Conservation (phyloP, 2,113 vertebrate genomes). For the Monarcha castaneiventris region DNA sequence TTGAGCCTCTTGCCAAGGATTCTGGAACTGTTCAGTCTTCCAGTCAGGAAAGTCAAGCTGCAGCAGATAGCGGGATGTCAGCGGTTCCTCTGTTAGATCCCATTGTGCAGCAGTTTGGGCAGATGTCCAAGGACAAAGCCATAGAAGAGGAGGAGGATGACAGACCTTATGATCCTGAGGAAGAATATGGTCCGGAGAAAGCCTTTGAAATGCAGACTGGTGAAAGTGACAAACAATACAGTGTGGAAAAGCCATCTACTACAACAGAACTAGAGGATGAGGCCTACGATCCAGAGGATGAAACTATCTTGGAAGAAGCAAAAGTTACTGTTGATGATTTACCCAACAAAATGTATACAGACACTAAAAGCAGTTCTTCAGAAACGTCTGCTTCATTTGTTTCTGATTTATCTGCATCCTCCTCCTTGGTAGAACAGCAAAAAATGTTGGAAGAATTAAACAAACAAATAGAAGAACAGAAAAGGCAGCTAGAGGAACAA, state of each 20-base stretch:
- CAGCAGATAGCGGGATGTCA: constrained; percentile 53
- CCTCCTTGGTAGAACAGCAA: constrained; percentile 89
- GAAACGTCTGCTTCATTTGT: constrained; percentile 33
- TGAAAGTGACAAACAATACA: constrained; percentile 47
- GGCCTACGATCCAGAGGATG: constrained; percentile 95
- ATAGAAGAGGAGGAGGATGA: constrained; percentile 86
- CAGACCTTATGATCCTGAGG: constrained; percentile 93
- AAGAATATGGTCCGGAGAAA: constrained; percentile 86
- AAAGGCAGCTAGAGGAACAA: constrained; percentile 90
- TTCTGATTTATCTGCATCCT: constrained; percentile 18
- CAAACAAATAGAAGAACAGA: constrained; percentile 96
- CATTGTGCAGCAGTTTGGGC: constrained; percentile 92
- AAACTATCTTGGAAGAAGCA: constrained; percentile 90
- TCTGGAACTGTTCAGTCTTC: constrained; percentile 49
- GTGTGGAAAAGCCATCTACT: constrained; percentile 33
- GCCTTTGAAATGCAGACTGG: constrained; percentile 62
- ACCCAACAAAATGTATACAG: constrained; percentile 66
- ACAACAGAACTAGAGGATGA: constrained; percentile 78
- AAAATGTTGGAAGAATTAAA: constrained; percentile 94
- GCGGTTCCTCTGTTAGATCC: constrained; percentile 82
- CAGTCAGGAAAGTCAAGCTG: constrained; percentile 44
- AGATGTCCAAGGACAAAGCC: constrained; percentile 81
- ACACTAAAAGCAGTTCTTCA: constrained; percentile 14
- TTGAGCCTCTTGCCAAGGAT: constrained; percentile 68
- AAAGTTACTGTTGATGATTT: constrained; percentile 78